phyloP scores from a whole-genome alignment of 2,113 vertebrate species.

The Nothobranchius furzeri region DNA sequence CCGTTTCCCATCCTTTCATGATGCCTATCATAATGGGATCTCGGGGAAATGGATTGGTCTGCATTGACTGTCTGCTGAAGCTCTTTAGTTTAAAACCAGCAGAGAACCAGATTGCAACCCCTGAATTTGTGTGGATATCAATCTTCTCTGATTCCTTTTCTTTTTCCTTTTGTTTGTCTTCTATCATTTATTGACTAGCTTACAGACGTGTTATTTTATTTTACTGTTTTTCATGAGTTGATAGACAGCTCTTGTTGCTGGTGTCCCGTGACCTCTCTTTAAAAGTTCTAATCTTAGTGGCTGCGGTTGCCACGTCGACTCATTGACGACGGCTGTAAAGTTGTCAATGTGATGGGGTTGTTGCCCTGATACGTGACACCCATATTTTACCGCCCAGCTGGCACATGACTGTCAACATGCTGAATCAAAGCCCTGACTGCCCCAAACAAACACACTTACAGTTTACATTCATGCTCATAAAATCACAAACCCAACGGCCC shows the following conservation, averaged over 20 bases:
- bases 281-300: conserved; percentile 63
- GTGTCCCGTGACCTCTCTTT: conserved; percentile 44
- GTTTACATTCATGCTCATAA: conserved; percentile 20
- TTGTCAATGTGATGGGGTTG: conserved; percentile 52
- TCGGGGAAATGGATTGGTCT: conserved; percentile 59
- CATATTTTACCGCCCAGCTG: conserved; percentile 42
- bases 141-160: conserved; percentile 41
- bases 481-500: not conserved
- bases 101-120: conserved; percentile 49
- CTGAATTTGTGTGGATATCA: conserved; percentile 13
- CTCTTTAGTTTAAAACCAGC: conserved; percentile 65
- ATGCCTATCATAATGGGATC: conserved; percentile 68
- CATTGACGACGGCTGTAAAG: conserved; percentile 61
- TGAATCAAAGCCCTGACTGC: conserved; percentile 20
- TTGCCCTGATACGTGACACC: conserved; percentile 54
- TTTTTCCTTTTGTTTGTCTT: conserved; percentile 8
- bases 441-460: conserved; percentile 16
- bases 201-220: not conserved
- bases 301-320: conserved; percentile 27
- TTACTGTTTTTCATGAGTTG: not conserved
- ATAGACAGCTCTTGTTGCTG: conserved; percentile 41
- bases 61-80: conserved; percentile 46
- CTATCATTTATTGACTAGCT: not conserved
- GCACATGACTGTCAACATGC: conserved; percentile 51
- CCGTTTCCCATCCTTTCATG: conserved; percentile 50